Percentiles rank a stretch among this genome's conserved stretches.
These are phyloP conservation scores for Pristionchus entomophagus DNA, from an alignment of 2,888 invertebrate genomes.

Conservation along the genomic window DNA sequence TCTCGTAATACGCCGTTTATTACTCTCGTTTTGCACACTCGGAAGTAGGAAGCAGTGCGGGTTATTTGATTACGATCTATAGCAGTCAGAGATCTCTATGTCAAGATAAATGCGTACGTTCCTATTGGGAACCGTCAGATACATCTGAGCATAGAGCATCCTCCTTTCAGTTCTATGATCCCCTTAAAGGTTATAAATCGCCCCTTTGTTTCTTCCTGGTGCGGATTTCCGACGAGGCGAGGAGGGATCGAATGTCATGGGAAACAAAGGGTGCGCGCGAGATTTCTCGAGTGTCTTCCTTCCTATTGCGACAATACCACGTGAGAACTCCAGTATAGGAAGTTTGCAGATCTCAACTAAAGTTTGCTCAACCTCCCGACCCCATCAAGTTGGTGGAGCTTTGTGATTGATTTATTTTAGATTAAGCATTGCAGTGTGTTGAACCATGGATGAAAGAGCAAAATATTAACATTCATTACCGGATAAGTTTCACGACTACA, in stretches of 20 bases:
- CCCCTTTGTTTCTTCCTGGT: constrained; percentile 1
- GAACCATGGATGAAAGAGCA: too few relatives aligned
- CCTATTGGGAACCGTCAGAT: not conserved
- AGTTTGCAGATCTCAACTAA: not conserved
- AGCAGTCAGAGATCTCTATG: too few relatives aligned
- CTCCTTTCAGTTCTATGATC: not conserved
- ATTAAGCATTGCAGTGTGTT: too few relatives aligned
- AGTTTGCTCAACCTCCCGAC: not conserved
- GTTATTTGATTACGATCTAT: not conserved
- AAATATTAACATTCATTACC: too few relatives aligned
- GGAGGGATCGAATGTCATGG: not conserved
- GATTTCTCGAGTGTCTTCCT: not conserved
- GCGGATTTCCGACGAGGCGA: not conserved
- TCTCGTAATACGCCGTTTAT: not conserved
- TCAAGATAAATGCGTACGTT: too few relatives aligned
- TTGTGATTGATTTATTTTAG: too few relatives aligned
- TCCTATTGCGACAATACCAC: not conserved
- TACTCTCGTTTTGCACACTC: not conserved
- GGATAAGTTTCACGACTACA: too few relatives aligned
- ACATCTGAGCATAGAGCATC: not conserved
- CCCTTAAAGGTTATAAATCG: not conserved
- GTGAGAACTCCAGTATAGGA: constrained; percentile 8
- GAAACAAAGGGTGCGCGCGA: constrained; percentile 12
- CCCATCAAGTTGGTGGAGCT: too few relatives aligned
- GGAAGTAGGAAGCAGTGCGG: not conserved